phyloP scores from a whole-genome alignment of 2,797 vertebrate genomes.

The Hemibagrus guttatus region DNA sequence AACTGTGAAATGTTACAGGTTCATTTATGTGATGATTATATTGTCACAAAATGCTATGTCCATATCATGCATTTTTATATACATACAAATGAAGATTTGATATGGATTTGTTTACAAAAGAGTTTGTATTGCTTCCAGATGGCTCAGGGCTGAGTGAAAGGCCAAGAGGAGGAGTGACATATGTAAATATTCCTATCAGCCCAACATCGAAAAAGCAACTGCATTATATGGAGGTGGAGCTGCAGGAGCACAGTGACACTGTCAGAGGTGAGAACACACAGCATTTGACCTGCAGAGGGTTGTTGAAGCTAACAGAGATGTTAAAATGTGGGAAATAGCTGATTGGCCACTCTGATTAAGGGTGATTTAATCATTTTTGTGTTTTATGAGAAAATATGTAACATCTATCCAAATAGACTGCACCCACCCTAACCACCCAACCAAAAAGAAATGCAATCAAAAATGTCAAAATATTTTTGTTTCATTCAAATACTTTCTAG shows the following conservation, averaged over 20 bases:
- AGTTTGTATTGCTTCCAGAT: slow-evolving; percentile 75
- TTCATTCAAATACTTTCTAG: not conserved
- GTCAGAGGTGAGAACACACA: slow-evolving; percentile 68
- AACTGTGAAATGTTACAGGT: not conserved
- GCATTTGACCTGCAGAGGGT: not conserved
- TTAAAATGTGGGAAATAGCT: not conserved
- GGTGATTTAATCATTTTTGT: not conserved
- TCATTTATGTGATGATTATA: not conserved
- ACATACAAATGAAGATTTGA: not conserved
- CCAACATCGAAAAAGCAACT: slow-evolving; percentile 85
- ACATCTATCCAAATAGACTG: not conserved
- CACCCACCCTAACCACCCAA: not conserved
- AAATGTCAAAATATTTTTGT: not conserved
- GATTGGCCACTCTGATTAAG: not conserved
- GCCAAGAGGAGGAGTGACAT: slow-evolving; percentile 72
- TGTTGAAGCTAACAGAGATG: not conserved
- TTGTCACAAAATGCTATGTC: not conserved
- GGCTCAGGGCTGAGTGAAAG: slow-evolving; percentile 66
- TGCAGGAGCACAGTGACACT: slow-evolving; percentile 74
- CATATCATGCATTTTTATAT: not conserved
- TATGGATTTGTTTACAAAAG: slow-evolving; percentile 46
- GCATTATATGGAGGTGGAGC: slow-evolving; percentile 91
- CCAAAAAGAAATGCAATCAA: not conserved
- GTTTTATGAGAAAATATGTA: not conserved
- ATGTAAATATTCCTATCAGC: slow-evolving; percentile 89